Base-by-base conservation (phyloP, 2,888 invertebrate genomes). In the Mythimna loreyi region DNA sequence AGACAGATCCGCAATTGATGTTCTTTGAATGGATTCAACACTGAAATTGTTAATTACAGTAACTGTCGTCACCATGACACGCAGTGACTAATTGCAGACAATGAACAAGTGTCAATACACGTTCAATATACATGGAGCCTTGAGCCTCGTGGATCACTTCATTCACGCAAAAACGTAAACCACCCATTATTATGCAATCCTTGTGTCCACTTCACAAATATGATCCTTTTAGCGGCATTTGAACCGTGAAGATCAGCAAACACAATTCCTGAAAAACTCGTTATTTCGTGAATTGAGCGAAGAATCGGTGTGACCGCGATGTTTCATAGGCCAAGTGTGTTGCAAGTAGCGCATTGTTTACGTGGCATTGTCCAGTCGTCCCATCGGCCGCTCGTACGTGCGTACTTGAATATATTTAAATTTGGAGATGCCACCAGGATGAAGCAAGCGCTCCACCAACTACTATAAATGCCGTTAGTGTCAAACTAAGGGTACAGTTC, bases 331-430 rank as follows among this genome's bases (percentile, higher is more conserved):
- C 88, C 89, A 90, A 87, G 84, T 81, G 86, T 90, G 90, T 94
- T 94, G 93, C 94, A 95, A 96, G 94, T 89, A 86, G 88, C 86
- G 89, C 92, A 92, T 95, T 95, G 94, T 95, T 92, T 89, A 89
- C 89, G 88, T 89, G 93, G 92, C 93, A 95, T 96, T 95, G 95
- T 95, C 94, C 94, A 91, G 90, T 81, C 86, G 88, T 89, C 91
- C 94, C 92, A 87, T 86, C 90, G 88, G 89, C 88, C 78, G 87
- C 88, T 87, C 74, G 93, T 95, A 96, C 95, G 95, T 95, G 96
- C 94, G 95, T 96, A 94, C 96, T 96, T 96, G 96, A 95, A 92
- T 93, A 94, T 95, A 95, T 96, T 96, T 92, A 96, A 96, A 96
- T 96, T 95, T 94, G 94, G 93, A 95, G 95, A 95, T 94, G 94